phyloP scores from a whole-genome alignment of 64 coral and sea anemone genomes.

The Stylophora pistillata region DNA sequence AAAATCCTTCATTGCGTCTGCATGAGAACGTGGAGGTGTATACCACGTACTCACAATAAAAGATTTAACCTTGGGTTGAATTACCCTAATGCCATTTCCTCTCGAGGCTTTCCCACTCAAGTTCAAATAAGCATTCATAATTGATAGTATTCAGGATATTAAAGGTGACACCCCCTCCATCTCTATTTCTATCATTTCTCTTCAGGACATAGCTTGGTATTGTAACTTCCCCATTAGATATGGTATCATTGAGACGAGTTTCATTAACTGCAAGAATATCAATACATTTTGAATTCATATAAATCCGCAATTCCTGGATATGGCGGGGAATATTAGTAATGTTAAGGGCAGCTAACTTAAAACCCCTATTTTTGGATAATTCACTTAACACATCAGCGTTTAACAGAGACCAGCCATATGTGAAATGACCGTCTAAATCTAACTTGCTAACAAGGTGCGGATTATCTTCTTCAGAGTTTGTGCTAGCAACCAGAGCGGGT shows the following conservation, averaged over 20 bases:
- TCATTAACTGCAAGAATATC: not conserved
- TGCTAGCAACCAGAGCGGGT: too few relatives aligned
- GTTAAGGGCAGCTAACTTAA: not conserved
- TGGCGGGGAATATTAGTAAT: not conserved
- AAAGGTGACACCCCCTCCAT: not conserved
- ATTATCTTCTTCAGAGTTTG: too few relatives aligned
- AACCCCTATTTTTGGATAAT: not conserved
- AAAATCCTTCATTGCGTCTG: conserved; percentile 13
- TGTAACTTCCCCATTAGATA: not conserved
- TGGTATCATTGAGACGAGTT: not conserved
- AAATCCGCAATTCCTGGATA: not conserved
- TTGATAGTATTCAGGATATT: not conserved
- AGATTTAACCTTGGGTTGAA: conserved; percentile 17
- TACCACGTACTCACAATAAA: conserved; percentile 37
- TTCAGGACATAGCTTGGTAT: not conserved
- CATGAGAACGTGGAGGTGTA: conserved; percentile 4
- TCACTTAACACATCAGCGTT: too few relatives aligned
- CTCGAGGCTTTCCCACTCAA: not conserved
- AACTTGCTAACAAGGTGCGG: too few relatives aligned
- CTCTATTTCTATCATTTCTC: not conserved
- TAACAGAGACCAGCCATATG: too few relatives aligned
- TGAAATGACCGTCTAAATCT: too few relatives aligned
- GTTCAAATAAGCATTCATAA: not conserved
- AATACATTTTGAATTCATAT: not conserved
- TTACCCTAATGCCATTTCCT: not conserved